Evolutionary conservation across 2,888 invertebrate species (phyloP).

Genomic region (Chironomus riparius): DNA sequence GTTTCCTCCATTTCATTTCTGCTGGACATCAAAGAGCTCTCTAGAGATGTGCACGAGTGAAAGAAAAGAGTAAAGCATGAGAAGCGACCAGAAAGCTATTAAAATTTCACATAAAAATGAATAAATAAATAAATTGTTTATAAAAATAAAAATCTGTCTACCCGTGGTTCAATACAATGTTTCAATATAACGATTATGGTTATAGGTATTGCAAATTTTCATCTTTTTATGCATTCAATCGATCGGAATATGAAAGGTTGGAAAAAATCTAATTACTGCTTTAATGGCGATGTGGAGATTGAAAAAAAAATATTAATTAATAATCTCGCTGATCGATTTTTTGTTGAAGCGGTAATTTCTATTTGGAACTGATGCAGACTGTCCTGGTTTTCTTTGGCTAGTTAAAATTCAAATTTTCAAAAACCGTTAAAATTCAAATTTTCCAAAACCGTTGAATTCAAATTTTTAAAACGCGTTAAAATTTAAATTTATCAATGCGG

Average conservation of each 20-base stretch:
- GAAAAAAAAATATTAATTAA: neutral
- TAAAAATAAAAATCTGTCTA: too few relatives aligned
- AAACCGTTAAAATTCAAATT: neutral
- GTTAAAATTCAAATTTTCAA: too few relatives aligned
- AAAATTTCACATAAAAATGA: neutral
- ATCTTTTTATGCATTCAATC: too few relatives aligned
- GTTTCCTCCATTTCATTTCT: neutral
- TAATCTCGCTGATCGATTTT: neutral
- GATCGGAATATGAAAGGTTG: too few relatives aligned
- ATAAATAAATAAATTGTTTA: neutral
- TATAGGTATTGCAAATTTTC: neutral
- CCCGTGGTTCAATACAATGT: too few relatives aligned
- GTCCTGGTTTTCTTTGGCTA: too few relatives aligned
- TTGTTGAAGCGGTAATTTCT: neutral
- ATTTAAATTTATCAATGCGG: neutral
- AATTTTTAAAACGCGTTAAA: neutral
- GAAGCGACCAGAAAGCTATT: neutral
- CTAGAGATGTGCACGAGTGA: too few relatives aligned
- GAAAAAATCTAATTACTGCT: too few relatives aligned
- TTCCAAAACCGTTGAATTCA: neutral
- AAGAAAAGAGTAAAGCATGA: too few relatives aligned
- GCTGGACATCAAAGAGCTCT: neutral
- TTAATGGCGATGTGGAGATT: neutral
- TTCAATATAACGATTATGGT: neutral
- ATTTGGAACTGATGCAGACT: too few relatives aligned